Evolutionary conservation across 2,888 invertebrate genomes (phyloP), one percentile per base, ranked within the genome.

Genomic region (Lepas anatifera): DNA sequence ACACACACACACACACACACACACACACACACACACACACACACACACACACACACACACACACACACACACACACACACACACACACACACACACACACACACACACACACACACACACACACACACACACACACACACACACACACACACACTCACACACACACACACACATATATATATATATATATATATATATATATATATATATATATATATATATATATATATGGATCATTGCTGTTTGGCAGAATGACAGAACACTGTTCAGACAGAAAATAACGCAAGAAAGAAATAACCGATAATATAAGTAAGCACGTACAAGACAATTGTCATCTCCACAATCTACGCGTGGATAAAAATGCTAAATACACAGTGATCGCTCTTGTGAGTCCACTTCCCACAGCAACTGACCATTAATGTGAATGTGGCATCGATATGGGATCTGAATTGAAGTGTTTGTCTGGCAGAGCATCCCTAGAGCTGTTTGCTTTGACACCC

Each of bases 121-220:
- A 8, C 64, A 64, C 32, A 64, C n/a, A 18, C n/a, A 64, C 64
- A 8, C 64, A 13, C 64, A 32, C 64, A 64, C 32, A 64, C 64
- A 64, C 64, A 29, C 64, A 64, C 64, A 29, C 32, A 29, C 64
- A 4, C 64, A 29, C 64, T 10, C 29, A 29, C 64, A 29, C 29
- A 64, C 64, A 64, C 64, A 64, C 64, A 32, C n/a, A 29, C 64
- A 64, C 25, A 29, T 22, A 64, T 22, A 27, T 37, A 64, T 29
- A 64, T 22, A 64, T 11, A 63, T 10, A 43, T 43, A 43, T 43
- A 43, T 18, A 43, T 18, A 43, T 43, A 43, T 18, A 43, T 43
- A 43, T 18, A 43, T 43, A 43, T 18, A 43, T 18, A 43, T 43
- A 43, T 18, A 43, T 18, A 18, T n/a, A n/a, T n/a, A n/a, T n/a